Conservation (phyloP, 2,888 invertebrate genomes). For the Parthenolecanium corni region DNA sequence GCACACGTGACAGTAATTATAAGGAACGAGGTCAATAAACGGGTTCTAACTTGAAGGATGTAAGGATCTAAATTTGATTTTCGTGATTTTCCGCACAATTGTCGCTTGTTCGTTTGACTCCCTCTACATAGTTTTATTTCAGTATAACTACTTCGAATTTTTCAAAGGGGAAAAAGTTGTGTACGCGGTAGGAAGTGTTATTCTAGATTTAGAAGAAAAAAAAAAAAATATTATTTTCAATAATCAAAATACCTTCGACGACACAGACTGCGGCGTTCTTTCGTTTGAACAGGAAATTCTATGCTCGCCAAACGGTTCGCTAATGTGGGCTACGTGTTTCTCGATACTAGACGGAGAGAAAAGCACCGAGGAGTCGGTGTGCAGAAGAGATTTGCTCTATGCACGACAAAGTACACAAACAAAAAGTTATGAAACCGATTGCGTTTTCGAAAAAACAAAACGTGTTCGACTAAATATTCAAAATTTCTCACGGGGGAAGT, state of each 20-base stretch:
- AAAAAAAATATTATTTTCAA: background rate
- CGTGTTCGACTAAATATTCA: too few relatives aligned
- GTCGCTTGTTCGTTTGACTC: too few relatives aligned
- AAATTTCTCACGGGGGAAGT: too few relatives aligned
- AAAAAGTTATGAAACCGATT: too few relatives aligned
- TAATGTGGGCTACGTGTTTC: conserved; percentile 45
- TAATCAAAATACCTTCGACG: conserved; percentile 30
- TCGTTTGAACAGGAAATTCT: conserved; percentile 28
- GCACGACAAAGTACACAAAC: background rate
- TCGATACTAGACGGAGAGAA: conserved; percentile 82
- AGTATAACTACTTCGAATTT: too few relatives aligned
- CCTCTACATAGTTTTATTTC: too few relatives aligned
- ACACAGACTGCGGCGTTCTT: conserved; percentile 28
- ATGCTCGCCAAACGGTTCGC: conserved; percentile 29
- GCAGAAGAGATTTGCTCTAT: conserved; percentile 67
- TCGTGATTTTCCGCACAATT: too few relatives aligned
- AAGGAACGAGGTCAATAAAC: too few relatives aligned
- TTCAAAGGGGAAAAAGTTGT: background rate
- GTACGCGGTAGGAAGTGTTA: background rate
- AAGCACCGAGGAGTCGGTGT: conserved; percentile 59
- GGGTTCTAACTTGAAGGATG: too few relatives aligned
- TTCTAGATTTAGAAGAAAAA: background rate
- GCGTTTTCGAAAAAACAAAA: too few relatives aligned
- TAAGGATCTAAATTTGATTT: too few relatives aligned
- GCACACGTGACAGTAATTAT: too few relatives aligned